A percentile compares a stretch with the other conserved stretches of the same genome.
Evolutionary conservation across 2,797 vertebrate species (phyloP).

Genomic region (Nothura maculosa): DNA sequence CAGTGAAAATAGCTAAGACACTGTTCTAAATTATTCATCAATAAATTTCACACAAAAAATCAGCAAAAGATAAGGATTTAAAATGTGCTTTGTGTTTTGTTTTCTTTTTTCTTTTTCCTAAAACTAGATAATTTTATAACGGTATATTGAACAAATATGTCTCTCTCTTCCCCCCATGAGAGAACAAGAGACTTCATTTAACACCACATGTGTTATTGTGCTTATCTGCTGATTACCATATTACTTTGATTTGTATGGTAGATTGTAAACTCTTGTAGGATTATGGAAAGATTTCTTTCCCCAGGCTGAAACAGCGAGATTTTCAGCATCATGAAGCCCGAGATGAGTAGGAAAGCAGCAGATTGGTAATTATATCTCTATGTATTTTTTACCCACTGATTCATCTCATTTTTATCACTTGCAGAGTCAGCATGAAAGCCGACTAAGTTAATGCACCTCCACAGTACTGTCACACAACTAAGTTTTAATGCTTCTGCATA

Average conservation of each 20-base stretch:
- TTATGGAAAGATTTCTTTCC: slow-evolving; percentile 72
- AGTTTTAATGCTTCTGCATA: slow-evolving; percentile 35
- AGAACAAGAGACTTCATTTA: slow-evolving; percentile 79
- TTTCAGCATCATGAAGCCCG: slow-evolving; percentile 70
- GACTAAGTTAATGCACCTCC: slow-evolving; percentile 52
- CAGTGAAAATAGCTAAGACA: slow-evolving; percentile 68
- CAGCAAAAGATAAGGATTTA: slow-evolving; percentile 63
- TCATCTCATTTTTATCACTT: slow-evolving; percentile 68
- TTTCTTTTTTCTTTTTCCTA: slow-evolving; percentile 42
- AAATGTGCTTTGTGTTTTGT: slow-evolving; percentile 40
- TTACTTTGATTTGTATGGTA: slow-evolving; percentile 78
- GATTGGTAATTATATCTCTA: slow-evolving; percentile 57
- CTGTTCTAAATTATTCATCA: slow-evolving; percentile 81
- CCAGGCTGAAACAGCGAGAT: slow-evolving; percentile 60
- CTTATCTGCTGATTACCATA: slow-evolving; percentile 78
- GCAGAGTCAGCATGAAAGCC: slow-evolving; percentile 60
- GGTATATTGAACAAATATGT: slow-evolving; percentile 75
- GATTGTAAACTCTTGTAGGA: slow-evolving; percentile 75
- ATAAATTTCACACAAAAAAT: slow-evolving; percentile 61
- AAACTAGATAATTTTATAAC: slow-evolving; percentile 77
- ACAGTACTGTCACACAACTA: neutral
- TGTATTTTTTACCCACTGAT: slow-evolving; percentile 65
- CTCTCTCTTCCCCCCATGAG: slow-evolving; percentile 59
- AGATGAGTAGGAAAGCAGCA: slow-evolving; percentile 56
- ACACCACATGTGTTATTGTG: slow-evolving; percentile 67